Evolutionary conservation across 2,797 vertebrate genomes (phyloP), one percentile per base, ranked within the genome.

Genomic region (Brotula barbata): DNA sequence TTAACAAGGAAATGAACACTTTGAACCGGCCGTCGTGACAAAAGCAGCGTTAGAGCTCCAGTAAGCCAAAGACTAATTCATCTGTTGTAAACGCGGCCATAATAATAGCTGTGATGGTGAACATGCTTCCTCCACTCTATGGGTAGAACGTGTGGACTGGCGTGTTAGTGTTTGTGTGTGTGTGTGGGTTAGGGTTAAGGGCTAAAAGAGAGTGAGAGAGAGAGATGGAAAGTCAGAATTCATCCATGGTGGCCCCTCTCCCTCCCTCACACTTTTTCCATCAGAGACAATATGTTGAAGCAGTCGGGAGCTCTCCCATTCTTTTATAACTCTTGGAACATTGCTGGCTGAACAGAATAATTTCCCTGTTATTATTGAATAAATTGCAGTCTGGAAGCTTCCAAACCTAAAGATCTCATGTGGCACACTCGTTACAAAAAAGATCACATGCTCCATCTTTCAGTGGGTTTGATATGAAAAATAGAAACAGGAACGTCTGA

Each of bases 281-380:
- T 71, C 48, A 72, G 70, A 88, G 64, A 85, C 58, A 75, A 84
- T 34, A 73, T 84, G 85, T 86, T 78, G 81, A 86, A 81, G 59
- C 58, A 61, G 50, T 2, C 44, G 54, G 75, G 64, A 69, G 76
- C 56, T 59, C 72, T 84, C 73, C 75, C 77, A 47, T 48, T 73
- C 53, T 72, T 82, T 76, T 78, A 70, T 68, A 81, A 73, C 53
- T 34, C 51, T 51, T 80, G 75, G 80, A 86, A 36, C 66, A 14
- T 59, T 61, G 50, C 36, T 17, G 48, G 60, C n/a, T 73, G 66
- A 71, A 67, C 56, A 61, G 71, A 78, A 61, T 20, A 71, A 83
- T 82, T 81, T 81, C 46, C 75, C 56, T n/a, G 41, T 69, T 71
- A 66, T 81, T 83, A 81, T 74, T 11, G 15, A 68, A 77, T 71